Base-by-base conservation (phyloP, 2,113 vertebrate species). In the Bubalus kerabau region DNA sequence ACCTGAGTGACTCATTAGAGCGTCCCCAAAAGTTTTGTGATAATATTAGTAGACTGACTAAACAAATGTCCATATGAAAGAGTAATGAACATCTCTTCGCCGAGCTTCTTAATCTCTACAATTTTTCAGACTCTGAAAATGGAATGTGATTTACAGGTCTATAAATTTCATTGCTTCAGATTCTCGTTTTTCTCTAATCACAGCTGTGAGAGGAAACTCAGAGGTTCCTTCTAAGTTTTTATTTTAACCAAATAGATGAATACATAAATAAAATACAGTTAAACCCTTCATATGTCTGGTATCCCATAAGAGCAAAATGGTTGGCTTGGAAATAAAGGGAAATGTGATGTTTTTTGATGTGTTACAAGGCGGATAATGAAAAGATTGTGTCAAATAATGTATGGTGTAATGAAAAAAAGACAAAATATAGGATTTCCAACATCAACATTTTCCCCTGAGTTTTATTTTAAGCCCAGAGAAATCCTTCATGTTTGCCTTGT, bases 281-380 rank as follows among this genome's bases (percentile, higher is more conserved):
- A 91, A 92, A 56, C 4, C 13, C 96, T 95, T 97, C 62, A 60
- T 32, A 60, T 54, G 64, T 19, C 54, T 11, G 0, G 30, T 89
- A n/a, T 88, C 48, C 95, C 46, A 52, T 92, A 91, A 92, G 1
- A 97, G 19, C 5, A 96, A 60, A 90, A 81, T 57, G 7, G 0
- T 52, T 96, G 93, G 56, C 93, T 97, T 90, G 83, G 89, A 96
- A 96, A 74, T 80, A 94, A 97, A 97, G 60, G n/a, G 52, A 97
- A 95, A 87, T 84, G 62, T 76, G 89, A 92, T 52, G 1, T 52
- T 94, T 74, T 95, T 94, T 94, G 59, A 95, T 92, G 93, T 81
- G 50, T 92, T 94, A 26, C 81, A 94, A 90, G 54, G 87, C 13
- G 43, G 82, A 88, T 82, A 94, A 60, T 83, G 57, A 91, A 60